Conservation (phyloP, 2,113 vertebrate genomes). For the Poeciliopsis prolifica region DNA sequence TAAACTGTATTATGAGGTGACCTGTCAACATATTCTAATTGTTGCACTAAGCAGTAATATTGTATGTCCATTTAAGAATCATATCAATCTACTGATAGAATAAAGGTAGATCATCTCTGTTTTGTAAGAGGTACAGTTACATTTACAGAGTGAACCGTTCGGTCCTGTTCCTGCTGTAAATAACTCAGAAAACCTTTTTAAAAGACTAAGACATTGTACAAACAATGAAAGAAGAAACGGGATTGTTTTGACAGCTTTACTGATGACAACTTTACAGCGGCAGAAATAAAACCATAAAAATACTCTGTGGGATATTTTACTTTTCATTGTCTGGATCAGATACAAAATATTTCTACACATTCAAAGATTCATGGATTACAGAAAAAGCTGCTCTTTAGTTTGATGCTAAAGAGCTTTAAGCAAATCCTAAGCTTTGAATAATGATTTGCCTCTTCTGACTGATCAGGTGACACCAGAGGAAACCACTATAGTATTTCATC, state of each 20-base stretch:
- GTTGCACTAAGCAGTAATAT: background rate
- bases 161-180: background rate
- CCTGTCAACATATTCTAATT: background rate
- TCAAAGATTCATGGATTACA: background rate
- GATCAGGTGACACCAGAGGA: too few relatives aligned
- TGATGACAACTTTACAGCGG: background rate
- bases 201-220: background rate
- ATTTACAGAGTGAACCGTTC: background rate
- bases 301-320: background rate
- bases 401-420: background rate
- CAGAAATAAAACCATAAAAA: slow-evolving; percentile 1
- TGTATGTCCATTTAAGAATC: background rate
- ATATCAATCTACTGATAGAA: background rate
- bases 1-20: background rate
- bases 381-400: background rate
- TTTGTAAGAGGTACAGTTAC: background rate
- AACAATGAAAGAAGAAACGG: background rate
- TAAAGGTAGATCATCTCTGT: background rate
- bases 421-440: background rate
- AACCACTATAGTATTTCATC: background rate
- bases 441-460: background rate
- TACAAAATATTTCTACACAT: background rate
- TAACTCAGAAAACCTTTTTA: background rate
- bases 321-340: background rate
- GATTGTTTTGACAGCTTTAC: background rate